Evolutionary conservation across 2,888 invertebrate genomes (phyloP).

Genomic region (Criorhina ranunculi): DNA sequence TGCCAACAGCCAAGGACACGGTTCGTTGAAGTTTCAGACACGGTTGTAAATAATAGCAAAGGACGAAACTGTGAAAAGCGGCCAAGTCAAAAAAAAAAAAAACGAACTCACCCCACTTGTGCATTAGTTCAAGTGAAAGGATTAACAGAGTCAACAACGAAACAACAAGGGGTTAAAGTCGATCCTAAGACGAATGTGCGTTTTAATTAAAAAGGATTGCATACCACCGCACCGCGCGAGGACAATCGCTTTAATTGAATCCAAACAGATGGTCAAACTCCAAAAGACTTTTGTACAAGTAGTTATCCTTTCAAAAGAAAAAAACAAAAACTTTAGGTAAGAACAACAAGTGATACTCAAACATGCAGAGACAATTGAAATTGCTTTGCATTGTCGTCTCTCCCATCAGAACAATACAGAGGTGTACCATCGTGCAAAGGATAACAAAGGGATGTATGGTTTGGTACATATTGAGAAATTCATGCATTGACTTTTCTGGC

Average conservation of each 20-base stretch:
- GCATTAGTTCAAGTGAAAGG: constrained; percentile 50
- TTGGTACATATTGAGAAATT: constrained; percentile 32
- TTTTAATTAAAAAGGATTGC: constrained; percentile 74
- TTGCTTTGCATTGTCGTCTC: constrained; percentile 41
- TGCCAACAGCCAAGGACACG: constrained; percentile 64
- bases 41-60: not conserved
- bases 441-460: constrained; percentile 58
- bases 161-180: constrained; percentile 27
- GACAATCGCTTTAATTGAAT: constrained; percentile 50
- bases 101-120: constrained; percentile 34
- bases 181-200: constrained; percentile 64
- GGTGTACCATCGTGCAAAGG: constrained; percentile 13
- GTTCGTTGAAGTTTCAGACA: constrained; percentile 59
- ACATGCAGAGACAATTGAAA: constrained; percentile 52
- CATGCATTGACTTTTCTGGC: constrained; percentile 52
- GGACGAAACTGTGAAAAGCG: constrained; percentile 12
- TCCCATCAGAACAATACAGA: not conserved
- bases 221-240: not conserved
- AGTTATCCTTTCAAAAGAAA: constrained; percentile 3
- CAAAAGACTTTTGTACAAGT: not conserved
- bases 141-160: constrained; percentile 67
- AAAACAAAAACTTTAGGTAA: not conserved
- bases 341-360: constrained; percentile 35
- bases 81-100: constrained; percentile 34
- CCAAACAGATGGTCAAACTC: constrained; percentile 69